Percentiles rank a stretch among this genome's conserved stretches.
These are phyloP conservation scores for Emydura subglobosa DNA, from an alignment of 2,113 vertebrate species.

Conservation along the genomic window DNA sequence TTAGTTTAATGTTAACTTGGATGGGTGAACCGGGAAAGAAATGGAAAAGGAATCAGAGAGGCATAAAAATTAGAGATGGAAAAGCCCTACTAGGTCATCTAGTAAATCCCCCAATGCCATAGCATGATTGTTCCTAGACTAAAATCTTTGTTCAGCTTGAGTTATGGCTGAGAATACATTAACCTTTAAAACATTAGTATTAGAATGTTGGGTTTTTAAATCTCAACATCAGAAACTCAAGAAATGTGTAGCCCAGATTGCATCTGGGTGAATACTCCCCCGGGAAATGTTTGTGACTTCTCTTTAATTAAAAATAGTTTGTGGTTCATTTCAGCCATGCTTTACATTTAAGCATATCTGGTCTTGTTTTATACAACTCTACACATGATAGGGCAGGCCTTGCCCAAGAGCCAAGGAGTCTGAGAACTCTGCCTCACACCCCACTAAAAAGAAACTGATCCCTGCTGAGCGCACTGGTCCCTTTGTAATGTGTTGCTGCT, in stretches of 20 bases:
- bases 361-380: background rate
- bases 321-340: background rate
- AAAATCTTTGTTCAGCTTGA: background rate
- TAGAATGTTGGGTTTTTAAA: conserved; percentile 49
- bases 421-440: background rate
- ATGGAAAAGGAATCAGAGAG: background rate
- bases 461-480: background rate
- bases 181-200: conserved; percentile 72
- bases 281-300: background rate
- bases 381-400: background rate
- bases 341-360: background rate
- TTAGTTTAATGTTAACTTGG: conserved; percentile 5
- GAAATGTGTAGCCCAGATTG: conserved; percentile 1
- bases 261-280: rapidly evolving
- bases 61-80: conserved; percentile 38
- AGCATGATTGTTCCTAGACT: conserved; percentile 35
- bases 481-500: background rate
- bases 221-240: background rate
- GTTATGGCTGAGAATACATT: conserved; percentile 66
- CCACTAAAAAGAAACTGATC: background rate
- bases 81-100: conserved; percentile 36
- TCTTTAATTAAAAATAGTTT: background rate
- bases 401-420: background rate
- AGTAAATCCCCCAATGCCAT: conserved; percentile 22
- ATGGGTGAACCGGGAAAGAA: conserved; percentile 53